Conservation (phyloP, 2,888 invertebrate species). For the Melanargia galathea region DNA sequence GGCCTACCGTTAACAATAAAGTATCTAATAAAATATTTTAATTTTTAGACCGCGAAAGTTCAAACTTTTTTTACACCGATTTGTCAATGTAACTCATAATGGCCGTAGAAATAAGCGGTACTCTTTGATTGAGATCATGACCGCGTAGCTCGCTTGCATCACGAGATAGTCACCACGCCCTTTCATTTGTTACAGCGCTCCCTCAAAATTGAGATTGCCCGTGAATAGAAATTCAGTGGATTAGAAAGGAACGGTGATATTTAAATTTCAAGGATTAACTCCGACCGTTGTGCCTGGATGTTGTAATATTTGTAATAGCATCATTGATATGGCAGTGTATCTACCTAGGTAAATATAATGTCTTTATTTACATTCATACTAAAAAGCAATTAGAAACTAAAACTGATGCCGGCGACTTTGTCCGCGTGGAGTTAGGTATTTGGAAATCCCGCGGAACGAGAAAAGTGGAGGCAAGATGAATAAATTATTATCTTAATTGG, state of each 20-base stretch:
- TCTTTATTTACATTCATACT: conserved; percentile 15
- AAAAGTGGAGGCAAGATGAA: too few species aligned
- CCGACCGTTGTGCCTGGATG: conserved; percentile 21
- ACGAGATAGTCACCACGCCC: conserved; percentile 9
- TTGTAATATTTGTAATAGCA: conserved; percentile 30
- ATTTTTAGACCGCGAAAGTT: background rate
- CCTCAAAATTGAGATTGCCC: conserved; percentile 26
- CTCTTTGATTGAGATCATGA: conserved; percentile 3
- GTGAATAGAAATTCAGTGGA: conserved; percentile 35
- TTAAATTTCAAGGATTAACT: conserved; percentile 45
- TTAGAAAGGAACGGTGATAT: conserved; percentile 44
- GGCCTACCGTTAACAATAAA: too few species aligned
- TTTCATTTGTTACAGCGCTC: conserved; percentile 13
- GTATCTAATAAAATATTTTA: too few species aligned
- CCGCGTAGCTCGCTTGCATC: conserved; percentile 1
- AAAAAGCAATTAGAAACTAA: background rate
- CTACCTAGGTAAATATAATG: conserved; percentile 9
- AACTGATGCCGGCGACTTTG: background rate
- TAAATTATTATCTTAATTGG: too few species aligned
- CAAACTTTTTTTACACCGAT: background rate
- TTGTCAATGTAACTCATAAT: background rate
- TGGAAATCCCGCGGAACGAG: background rate
- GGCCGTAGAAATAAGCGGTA: background rate
- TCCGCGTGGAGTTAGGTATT: background rate
- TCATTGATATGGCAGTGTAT: conserved; percentile 28